Evolutionary conservation across 1,140 invertebrate species (phyloP).

Genomic region (Whitmania pigra): DNA sequence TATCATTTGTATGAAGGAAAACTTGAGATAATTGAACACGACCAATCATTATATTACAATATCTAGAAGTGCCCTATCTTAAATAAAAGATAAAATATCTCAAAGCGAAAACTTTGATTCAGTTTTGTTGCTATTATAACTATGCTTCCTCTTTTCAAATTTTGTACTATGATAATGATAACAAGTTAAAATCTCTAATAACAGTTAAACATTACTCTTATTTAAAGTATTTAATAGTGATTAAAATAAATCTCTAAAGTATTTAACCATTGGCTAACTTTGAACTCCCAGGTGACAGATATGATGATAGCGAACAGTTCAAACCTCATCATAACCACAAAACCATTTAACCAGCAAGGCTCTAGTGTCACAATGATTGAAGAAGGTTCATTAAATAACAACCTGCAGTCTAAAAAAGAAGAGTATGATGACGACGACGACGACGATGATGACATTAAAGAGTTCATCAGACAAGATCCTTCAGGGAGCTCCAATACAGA

Average conservation of each 20-base stretch:
- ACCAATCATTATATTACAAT: no score
- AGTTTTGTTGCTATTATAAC: no score
- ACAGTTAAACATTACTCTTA: no score
- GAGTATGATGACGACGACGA: conserved; percentile 1
- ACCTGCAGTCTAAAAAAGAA: background rate
- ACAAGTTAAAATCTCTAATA: no score
- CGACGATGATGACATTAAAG: conserved; percentile 1
- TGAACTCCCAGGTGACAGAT: conserved; percentile 62
- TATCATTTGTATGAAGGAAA: no score
- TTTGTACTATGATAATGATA: no score
- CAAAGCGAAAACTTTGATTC: no score
- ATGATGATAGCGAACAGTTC: conserved; percentile 99
- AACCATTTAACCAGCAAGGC: conserved; percentile 41
- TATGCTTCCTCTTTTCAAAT: no score
- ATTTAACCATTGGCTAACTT: background rate
- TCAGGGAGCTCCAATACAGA: conserved; percentile 3
- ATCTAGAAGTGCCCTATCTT: no score
- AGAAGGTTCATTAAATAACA: conserved; percentile 3
- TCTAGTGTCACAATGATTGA: conserved; percentile 28
- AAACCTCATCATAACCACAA: conserved; percentile 92
- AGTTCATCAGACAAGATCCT: conserved; percentile 12
- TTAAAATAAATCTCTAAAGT: background rate
- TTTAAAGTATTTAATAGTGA: no score
- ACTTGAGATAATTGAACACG: no score
- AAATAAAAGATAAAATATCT: no score